Percentiles rank a stretch among this genome's conserved stretches.
Evolutionary conservation across 1,140 invertebrate genomes (phyloP).

Genomic region (Myzus persicae): DNA sequence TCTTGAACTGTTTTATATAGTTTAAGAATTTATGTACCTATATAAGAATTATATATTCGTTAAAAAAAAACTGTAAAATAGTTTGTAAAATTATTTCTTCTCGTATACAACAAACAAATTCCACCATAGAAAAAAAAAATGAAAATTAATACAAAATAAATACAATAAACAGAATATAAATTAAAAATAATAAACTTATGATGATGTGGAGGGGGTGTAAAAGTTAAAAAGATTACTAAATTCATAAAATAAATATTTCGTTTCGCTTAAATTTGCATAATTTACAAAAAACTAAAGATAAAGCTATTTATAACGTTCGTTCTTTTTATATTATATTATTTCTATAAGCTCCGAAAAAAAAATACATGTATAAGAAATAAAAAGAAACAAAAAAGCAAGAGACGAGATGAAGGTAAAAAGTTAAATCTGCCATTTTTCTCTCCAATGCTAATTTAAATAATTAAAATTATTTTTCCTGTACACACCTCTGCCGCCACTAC

Average conservation of each 20-base stretch:
- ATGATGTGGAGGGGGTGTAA: background rate
- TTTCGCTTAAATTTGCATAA: constrained; percentile 39
- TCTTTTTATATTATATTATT: background rate
- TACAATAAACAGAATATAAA: constrained; percentile 28
- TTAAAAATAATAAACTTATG: constrained; percentile 35
- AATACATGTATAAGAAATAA: background rate
- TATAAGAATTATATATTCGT: background rate
- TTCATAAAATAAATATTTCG: constrained; percentile 38
- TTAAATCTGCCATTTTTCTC: constrained; percentile 43
- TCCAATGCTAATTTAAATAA: constrained; percentile 41
- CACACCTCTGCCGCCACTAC: background rate
- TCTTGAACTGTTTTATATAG: background rate
- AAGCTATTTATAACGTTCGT: constrained; percentile 30
- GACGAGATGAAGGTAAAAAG: constrained; percentile 30
- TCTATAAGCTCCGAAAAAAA: background rate
- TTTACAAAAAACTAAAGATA: background rate
- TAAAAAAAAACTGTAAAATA: background rate
- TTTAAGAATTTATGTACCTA: background rate
- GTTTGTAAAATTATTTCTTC: background rate
- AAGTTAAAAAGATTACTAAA: constrained; percentile 31
- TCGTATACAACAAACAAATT: background rate
- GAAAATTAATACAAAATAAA: background rate
- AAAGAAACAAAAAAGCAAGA: background rate
- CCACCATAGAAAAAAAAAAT: background rate
- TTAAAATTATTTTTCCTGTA: constrained; percentile 37